Evolutionary conservation across 2,797 vertebrate genomes (phyloP), one percentile per base, ranked within the genome.

Genomic region (Sebastes taczanowskii): DNA sequence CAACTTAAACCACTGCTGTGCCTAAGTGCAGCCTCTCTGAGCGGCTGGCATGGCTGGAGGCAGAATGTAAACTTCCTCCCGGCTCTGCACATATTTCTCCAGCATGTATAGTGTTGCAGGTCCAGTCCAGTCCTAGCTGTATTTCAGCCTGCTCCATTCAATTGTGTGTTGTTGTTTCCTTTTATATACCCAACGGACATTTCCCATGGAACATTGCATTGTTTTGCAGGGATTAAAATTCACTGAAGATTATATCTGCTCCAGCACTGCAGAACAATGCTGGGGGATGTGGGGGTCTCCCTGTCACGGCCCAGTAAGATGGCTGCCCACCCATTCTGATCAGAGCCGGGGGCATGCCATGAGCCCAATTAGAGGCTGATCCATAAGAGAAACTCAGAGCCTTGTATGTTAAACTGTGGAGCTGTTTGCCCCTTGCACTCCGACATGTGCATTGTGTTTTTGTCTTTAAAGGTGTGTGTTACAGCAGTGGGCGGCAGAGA

Each of bases 291-390:
- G 83, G 86, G 77, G 85, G 82, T 87, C 86, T 87, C 79, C 55
- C 72, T 87, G 86, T 94, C 89, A 90, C 35, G 5, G 83, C 85
- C 70, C 78, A 62, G 86, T 72, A 78, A 90, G 87, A 89, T 56
- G 70, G 79, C 81, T 74, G 94, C 92, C 94, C 94, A 95, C 94
- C 92, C 95, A 95, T 94, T 93, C 86, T 90, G 93, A 94, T 94
- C 93, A 93, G 83, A 94, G 90, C 68, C 77, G 46, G 84, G 83
- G 82, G 81, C 85, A 88, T 88, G 85, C 86, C 87, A 85, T 81
- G 82, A 91, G 81, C 68, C 91, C 90, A 94, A 92, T 94, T 94
- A 94, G 84, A 90, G 74, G 49, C 77, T 84, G 87, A 86, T 93
- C 88, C 91, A 89, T 83, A 82, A 86, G 81, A 86, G 77, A 74